phyloP scores from a whole-genome alignment of 2,888 invertebrate genomes.

The Melolontha melolontha region DNA sequence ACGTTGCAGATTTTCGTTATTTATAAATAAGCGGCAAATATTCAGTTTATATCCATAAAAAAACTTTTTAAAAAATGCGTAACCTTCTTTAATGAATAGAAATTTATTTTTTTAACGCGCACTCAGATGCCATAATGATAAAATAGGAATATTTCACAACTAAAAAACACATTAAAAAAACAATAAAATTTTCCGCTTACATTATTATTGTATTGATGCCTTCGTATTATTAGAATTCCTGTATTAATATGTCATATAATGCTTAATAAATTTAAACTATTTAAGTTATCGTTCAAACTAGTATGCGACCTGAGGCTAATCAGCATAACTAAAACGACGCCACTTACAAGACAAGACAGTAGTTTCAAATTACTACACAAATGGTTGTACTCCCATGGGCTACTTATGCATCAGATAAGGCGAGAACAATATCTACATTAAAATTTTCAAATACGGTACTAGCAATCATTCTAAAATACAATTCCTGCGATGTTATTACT shows the following conservation, averaged over 20 bases:
- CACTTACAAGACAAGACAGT: neutral
- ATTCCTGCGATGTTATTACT: neutral
- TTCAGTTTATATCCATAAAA: no score
- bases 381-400: conserved; percentile 6
- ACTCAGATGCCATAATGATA: neutral
- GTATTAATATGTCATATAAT: conserved; percentile 16
- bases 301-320: neutral
- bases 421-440: conserved; percentile 35
- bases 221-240: neutral
- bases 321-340: neutral
- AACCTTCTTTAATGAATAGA: neutral
- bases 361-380: conserved; percentile 9
- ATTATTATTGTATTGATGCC: no score
- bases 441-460: conserved; percentile 30
- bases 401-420: conserved; percentile 33
- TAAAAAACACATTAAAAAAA: conserved; percentile 11
- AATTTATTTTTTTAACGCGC: neutral
- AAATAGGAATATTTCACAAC: neutral
- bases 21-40: no score
- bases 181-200: neutral
- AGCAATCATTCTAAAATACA: conserved; percentile 17
- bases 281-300: conserved; percentile 1
- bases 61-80: no score
- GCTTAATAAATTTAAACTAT: conserved; percentile 6
- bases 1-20: neutral